phyloP scores from a whole-genome alignment of 1,140 invertebrate genomes.

The Eriosoma lanigerum region DNA sequence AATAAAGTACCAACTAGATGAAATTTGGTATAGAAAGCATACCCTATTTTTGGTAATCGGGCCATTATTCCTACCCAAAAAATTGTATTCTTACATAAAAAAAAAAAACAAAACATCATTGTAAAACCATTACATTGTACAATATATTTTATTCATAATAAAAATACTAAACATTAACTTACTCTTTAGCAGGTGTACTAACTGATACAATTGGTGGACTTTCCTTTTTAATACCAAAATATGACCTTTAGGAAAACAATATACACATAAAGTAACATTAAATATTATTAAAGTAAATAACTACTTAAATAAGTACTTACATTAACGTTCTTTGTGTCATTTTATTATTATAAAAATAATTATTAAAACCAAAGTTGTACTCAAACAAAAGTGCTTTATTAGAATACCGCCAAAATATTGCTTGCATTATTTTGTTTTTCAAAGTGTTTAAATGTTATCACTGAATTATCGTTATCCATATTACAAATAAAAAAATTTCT shows the following conservation, averaged over 20 bases:
- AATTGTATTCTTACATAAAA: too few species aligned
- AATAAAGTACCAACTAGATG: too few species aligned
- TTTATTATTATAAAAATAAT: not conserved
- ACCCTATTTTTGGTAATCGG: too few species aligned
- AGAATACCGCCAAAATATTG: slow-evolving; percentile 41
- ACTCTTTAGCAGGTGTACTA: not conserved
- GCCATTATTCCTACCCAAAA: too few species aligned
- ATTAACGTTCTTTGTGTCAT: slow-evolving; percentile 45
- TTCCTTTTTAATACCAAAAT: slow-evolving; percentile 24
- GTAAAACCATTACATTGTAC: too few species aligned
- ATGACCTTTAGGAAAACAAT: not conserved
- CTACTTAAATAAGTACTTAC: not conserved
- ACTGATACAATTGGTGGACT: not conserved
- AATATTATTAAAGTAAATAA: not conserved
- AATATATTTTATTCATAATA: too few species aligned
- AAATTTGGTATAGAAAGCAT: too few species aligned
- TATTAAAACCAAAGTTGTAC: not conserved
- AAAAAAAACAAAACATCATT: too few species aligned
- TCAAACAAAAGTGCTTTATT: not conserved
- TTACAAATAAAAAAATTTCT: too few species aligned
- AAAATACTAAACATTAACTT: not conserved
- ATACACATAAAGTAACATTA: not conserved
- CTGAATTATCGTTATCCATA: slow-evolving; percentile 1
- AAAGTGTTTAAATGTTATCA: slow-evolving; percentile 33
- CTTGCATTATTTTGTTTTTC: slow-evolving; percentile 13